Conservation (phyloP, 1,140 invertebrate genomes). For the Tetramorium parvispinum region DNA sequence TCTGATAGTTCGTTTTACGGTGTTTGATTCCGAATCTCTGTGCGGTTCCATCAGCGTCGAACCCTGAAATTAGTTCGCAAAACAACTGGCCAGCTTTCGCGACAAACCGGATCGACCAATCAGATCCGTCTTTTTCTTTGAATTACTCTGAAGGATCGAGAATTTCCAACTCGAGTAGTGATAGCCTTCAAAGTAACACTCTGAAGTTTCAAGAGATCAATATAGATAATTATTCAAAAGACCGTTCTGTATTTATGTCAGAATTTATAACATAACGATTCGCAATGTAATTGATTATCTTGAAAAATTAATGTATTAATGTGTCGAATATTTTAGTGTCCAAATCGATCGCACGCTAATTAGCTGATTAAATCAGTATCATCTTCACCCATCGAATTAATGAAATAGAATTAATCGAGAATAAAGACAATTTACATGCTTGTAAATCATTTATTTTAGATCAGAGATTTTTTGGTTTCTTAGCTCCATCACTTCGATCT, state of each 20-base stretch:
- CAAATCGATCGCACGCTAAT: neutral
- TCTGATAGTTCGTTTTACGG: neutral
- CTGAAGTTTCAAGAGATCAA: neutral
- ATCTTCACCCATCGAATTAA: neutral
- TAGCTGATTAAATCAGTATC: neutral
- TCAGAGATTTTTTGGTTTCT: neutral
- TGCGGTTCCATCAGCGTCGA: neutral
- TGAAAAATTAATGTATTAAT: neutral
- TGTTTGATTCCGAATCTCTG: neutral
- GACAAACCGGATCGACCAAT: slow-evolving; percentile 32
- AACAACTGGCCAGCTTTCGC: slow-evolving; percentile 29
- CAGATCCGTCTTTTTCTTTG: neutral
- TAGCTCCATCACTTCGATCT: neutral
- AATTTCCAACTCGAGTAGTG: neutral
- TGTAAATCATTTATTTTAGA: neutral
- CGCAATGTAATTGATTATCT: neutral
- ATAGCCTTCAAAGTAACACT: neutral
- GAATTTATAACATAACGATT: neutral
- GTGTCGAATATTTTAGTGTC: neutral
- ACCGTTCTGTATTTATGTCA: neutral
- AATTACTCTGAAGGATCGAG: neutral
- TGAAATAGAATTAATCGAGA: neutral
- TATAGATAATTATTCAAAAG: neutral
- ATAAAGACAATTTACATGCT: neutral
- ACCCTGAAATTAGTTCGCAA: slow-evolving; percentile 48